These are phyloP conservation scores for Cyrtorhinus lividipennis DNA, from an alignment of 1,140 invertebrate species.

Conservation along the genomic window DNA sequence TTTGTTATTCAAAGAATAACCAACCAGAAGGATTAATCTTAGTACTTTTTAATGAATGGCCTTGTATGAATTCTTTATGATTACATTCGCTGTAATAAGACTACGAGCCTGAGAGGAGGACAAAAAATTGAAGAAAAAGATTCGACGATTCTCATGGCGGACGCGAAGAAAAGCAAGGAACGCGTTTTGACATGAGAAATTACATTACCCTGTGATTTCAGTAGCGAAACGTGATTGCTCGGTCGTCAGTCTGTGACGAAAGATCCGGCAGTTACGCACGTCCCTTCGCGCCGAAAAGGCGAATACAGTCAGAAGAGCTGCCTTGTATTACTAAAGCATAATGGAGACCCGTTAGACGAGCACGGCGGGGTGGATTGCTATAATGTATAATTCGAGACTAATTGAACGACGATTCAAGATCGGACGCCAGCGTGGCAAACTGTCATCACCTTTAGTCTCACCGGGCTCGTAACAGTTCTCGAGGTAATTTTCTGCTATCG, in stretches of 20 bases:
- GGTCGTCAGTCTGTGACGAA: background rate
- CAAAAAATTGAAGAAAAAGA: no score
- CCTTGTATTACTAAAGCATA: background rate
- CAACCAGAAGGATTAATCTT: no score
- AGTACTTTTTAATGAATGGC: no score
- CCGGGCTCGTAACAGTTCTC: background rate
- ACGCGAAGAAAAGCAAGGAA: no score
- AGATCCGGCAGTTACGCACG: background rate
- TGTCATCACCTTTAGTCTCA: background rate
- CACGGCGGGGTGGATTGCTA: background rate
- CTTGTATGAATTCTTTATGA: no score
- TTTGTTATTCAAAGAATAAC: no score
- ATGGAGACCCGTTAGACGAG: background rate
- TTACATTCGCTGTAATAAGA: no score
- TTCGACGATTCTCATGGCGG: no score
- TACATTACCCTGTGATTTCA: background rate
- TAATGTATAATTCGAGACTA: background rate
- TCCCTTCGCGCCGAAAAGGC: background rate
- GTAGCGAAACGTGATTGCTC: background rate
- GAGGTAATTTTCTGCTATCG: background rate
- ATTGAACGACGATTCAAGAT: background rate
- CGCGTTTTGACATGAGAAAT: background rate
- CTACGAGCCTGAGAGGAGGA: no score
- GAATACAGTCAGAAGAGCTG: no score
- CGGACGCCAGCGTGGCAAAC: background rate